A percentile compares a stretch with the other conserved stretches of the same genome.
Conservation (phyloP, 2,888 invertebrate species). For the Andrena haemorrhoa region DNA sequence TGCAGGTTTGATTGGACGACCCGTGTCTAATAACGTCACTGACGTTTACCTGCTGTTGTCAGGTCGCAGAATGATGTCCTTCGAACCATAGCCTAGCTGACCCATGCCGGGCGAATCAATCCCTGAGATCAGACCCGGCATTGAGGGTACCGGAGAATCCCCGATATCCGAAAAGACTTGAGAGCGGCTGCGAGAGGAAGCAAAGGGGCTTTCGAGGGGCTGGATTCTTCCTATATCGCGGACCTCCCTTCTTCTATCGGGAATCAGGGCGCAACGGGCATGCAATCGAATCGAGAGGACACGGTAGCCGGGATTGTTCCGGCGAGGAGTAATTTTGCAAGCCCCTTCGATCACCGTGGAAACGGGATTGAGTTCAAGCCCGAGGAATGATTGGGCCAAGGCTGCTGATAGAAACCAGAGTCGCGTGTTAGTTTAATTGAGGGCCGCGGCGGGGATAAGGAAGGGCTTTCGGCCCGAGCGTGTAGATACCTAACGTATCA, state of each 20-base stretch:
- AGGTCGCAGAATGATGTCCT: conserved; percentile 42
- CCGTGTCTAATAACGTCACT: conserved; percentile 58
- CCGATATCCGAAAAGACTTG: conserved; percentile 43
- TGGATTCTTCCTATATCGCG: conserved; percentile 1
- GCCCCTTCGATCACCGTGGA: not conserved
- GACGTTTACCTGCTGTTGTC: conserved; percentile 52
- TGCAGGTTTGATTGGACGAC: conserved; percentile 63
- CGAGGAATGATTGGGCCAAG: not conserved
- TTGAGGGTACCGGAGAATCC: not conserved
- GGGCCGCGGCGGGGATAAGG: not conserved
- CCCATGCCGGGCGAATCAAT: not conserved
- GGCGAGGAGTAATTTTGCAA: not conserved
- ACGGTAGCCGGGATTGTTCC: not conserved
- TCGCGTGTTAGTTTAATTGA: not conserved
- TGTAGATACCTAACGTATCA: not conserved
- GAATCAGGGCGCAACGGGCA: not conserved
- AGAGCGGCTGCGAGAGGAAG: conserved; percentile 8
- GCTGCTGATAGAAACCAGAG: not conserved
- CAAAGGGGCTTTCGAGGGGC: conserved; percentile 6
- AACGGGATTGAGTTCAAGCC: not conserved
- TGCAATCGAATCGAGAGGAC: conserved; percentile 1
- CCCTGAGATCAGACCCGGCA: conserved; percentile 19
- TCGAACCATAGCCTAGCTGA: conserved; percentile 31
- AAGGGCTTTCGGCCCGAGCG: not conserved
- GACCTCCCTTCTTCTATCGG: not conserved